A percentile compares a stretch with the other conserved stretches of the same genome.
These are phyloP conservation scores for Catocala fraxini DNA, from an alignment of 2,888 invertebrate genomes.

Conservation along the genomic window DNA sequence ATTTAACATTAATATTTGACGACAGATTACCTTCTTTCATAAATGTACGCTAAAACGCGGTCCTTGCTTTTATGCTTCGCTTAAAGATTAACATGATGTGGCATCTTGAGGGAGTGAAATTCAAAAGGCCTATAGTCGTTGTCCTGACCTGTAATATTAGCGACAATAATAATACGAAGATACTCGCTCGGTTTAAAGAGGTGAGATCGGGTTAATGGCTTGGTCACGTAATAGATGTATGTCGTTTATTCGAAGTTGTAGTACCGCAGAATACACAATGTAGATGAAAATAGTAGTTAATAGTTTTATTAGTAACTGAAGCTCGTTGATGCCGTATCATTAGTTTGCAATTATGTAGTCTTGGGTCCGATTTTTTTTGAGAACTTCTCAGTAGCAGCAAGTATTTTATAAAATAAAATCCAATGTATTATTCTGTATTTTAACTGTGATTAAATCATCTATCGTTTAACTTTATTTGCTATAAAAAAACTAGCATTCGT, in stretches of 20 bases:
- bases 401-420: no score
- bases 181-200: neutral
- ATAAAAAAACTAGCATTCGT: no score
- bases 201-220: neutral
- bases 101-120: neutral
- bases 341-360: no score
- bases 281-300: no score
- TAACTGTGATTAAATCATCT: no score
- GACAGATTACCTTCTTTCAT: conserved; percentile 16
- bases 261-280: no score
- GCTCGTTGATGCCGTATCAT: no score
- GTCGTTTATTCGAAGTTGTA: neutral
- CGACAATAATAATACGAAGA: neutral
- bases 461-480: no score
- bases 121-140: neutral
- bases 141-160: neutral
- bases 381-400: no score
- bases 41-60: neutral
- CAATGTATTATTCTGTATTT: no score
- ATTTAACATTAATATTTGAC: conserved; percentile 26
- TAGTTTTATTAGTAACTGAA: no score
- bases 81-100: neutral
- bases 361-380: no score
- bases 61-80: neutral
- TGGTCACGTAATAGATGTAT: neutral